Base-by-base conservation (phyloP, 2,113 vertebrate species). In the Ancistrus triradiatus region DNA sequence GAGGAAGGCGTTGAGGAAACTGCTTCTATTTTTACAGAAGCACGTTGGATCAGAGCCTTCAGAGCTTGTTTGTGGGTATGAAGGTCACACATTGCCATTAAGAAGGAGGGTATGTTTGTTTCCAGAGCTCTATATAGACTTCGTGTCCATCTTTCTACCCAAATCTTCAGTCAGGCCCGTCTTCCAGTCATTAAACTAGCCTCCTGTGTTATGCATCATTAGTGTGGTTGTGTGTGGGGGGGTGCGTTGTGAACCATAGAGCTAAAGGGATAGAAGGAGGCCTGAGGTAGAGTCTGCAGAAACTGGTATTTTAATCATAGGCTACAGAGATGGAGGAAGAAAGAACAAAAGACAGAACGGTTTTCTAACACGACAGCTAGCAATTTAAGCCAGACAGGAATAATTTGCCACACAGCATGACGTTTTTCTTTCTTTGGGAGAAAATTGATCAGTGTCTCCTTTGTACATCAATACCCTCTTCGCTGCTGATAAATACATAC, bases 251-350 rank as follows among this genome's bases (percentile, higher is more conserved):
- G 43, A 44, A 25, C 37, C 51, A 10, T 35, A 50, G 15, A 67
- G 21, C 57, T 62, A 27, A 72, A 47, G 63, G 18, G 50, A 38
- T 31, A 21, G 46, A 40, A 35, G 25, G 46, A 56, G 13, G 38
- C 7, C n/a, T 7, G 35, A 19, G 55, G 61, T 21, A 28, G 51
- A 58, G 14, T 19, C 46, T 28, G 52, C 7, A 27, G 40, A 52
- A 63, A 59, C 35, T 19, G 18, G 62, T 40, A 17, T 59, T 68
- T 68, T 68, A 73, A 73, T 73, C 61, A 56, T 35, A 63, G 65
- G 38, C 53, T 67, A 57, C 17, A 60, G 24, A 46, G 53, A 35
- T 35, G 65, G 59, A 56, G n/a, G 56, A 37, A 46, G 58, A 28
- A 11, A 55, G 33, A 37, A 15, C 9, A 44, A 38, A 49, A 53